Percentiles rank a stretch among this genome's conserved stretches.
Conservation (phyloP, 2,113 vertebrate species). For the Corynorhinus townsendii region DNA sequence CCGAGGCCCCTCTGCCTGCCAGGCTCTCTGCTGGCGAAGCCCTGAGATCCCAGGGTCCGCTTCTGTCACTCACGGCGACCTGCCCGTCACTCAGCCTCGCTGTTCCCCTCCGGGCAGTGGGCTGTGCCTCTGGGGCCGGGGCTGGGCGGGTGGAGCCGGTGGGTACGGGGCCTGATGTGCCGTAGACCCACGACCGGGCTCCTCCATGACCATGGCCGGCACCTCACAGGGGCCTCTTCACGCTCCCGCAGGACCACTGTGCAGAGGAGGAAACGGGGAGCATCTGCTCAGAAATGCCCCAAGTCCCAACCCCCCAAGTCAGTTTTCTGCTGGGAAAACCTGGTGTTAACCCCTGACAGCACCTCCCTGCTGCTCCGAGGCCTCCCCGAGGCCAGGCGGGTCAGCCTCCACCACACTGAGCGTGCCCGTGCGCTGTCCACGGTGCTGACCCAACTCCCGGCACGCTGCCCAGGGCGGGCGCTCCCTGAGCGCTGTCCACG, state of each 20-base stretch:
- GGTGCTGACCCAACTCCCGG: too few species aligned
- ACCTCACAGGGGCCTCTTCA: neutral
- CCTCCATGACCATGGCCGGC: neutral
- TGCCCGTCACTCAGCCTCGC: neutral
- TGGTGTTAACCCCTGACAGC: neutral
- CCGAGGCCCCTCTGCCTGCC: neutral
- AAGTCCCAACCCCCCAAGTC: neutral
- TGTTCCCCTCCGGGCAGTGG: accelerated
- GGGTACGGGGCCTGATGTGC: neutral
- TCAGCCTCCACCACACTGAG: too few species aligned
- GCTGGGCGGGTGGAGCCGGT: neutral
- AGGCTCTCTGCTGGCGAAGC: neutral
- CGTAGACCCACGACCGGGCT: neutral
- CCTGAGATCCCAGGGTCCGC: neutral
- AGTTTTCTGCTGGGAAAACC: neutral
- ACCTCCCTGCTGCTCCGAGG: neutral
- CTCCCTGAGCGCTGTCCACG: neutral
- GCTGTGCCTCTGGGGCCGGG: neutral
- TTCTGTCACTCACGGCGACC: neutral
- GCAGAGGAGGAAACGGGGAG: neutral
- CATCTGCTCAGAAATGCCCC: neutral
- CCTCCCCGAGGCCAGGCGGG: too few species aligned
- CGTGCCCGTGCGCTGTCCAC: too few species aligned
- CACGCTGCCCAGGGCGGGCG: too few species aligned
- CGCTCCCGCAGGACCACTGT: neutral